These are phyloP conservation scores for Ictidomys tridecemlineatus DNA, from an alignment of 2,113 vertebrate genomes.

Conservation along the genomic window DNA sequence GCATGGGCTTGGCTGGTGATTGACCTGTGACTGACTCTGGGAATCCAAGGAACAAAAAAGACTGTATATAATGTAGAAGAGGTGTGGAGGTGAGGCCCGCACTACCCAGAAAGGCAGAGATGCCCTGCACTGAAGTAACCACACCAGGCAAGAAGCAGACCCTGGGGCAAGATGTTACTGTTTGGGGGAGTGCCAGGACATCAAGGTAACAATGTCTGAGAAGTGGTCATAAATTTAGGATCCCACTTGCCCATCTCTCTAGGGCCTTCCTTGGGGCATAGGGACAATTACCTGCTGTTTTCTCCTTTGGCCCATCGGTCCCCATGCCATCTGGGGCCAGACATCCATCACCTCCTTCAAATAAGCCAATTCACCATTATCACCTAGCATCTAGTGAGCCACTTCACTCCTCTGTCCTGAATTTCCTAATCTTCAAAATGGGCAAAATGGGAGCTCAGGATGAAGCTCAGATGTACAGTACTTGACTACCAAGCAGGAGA, in stretches of 20 bases:
- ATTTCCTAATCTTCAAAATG: background rate
- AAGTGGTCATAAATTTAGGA: background rate
- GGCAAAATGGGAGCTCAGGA: background rate
- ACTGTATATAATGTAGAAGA: background rate
- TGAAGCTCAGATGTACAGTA: background rate
- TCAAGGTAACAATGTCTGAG: background rate
- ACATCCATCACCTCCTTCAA: background rate
- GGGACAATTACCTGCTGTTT: background rate
- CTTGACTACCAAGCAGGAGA: too few relatives aligned
- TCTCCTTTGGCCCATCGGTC: background rate
- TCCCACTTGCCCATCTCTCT: background rate
- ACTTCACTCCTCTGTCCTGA: background rate
- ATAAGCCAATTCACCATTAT: background rate
- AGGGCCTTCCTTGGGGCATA: background rate
- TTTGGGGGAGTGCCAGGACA: background rate
- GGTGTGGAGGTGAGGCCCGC: background rate
- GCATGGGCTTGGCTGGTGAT: background rate
- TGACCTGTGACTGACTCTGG: background rate
- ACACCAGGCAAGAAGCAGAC: accelerated
- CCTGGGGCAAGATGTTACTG: background rate
- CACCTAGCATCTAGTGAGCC: background rate
- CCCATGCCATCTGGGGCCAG: background rate
- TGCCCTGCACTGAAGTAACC: background rate
- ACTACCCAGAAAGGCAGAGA: too few relatives aligned
- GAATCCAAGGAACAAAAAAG: background rate